Base-by-base conservation (phyloP, 1,140 invertebrate species). In the Aricia agestis region DNA sequence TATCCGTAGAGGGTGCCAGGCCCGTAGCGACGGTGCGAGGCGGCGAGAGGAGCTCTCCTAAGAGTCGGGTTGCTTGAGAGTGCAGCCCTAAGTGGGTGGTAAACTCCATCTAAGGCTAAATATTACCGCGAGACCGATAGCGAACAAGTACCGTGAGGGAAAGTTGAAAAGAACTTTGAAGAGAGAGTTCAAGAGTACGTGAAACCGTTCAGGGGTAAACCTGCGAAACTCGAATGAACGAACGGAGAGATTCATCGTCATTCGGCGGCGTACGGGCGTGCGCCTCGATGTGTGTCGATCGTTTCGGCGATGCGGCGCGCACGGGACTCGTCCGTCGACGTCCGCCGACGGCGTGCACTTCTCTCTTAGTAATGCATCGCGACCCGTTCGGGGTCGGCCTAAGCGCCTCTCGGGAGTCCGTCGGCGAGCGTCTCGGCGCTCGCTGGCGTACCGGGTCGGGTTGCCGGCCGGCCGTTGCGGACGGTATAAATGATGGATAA, bases 141-240 rank as follows among this genome's bases (percentile, higher is more conserved):
- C 94, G 93, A 95, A 97, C 95, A 96, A 97, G 95, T 97, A 96
- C 95, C 94, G 95, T 95, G 95, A 96, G 94, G 96, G 95, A 96
- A 97, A 96, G 95, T 95, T 96, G 95, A 95, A 96, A 96, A 96
- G 95, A 93, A 96, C 95, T 96, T 95, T 96, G 95, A 96, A 96
- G 93, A 96, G 95, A 96, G 95, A 96, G 95, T 96, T 95, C 90
- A 96, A 96, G 89, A 96, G 95, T 95, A 94, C 94, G 94, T 96
- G 95, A 96, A 96, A 96, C 93, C 93, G 94, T 92, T 94, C 90
- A 94, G 93, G 93, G 93, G 94, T 93, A 95, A 95, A 94, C 94
- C 91, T 92, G 90, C 90, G 90, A 92, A 92, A 92, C 92, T 92
- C 91, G 89, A 93, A 93, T 92, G 89, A 87, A 91, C 91, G 91